Evolutionary conservation across 1,140 invertebrate genomes (phyloP).

Genomic region (Mercenaria mercenaria): DNA sequence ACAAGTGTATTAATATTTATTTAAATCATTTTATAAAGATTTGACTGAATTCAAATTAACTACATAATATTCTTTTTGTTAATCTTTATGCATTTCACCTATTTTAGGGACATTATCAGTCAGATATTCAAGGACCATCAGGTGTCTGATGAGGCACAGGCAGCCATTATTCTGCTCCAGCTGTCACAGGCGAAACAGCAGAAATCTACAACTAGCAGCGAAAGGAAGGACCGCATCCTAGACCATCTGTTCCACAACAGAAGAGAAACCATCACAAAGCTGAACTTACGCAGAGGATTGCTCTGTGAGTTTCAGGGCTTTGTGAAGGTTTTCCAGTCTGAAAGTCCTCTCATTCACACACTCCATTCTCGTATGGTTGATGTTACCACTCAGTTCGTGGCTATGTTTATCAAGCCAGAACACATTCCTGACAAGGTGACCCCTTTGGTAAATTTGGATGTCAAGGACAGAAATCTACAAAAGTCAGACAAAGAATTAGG

Average conservation of each 20-base stretch:
- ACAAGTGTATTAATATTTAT: no score
- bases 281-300: background rate
- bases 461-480: conserved; percentile 37
- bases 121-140: conserved; percentile 12
- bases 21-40: no score
- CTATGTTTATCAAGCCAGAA: conserved; percentile 50
- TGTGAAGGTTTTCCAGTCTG: conserved; percentile 16
- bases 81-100: no score
- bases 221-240: conserved; percentile 31
- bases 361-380: background rate
- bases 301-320: background rate
- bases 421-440: conserved; percentile 43
- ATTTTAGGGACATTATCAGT: background rate
- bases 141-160: conserved; percentile 47
- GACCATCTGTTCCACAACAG: background rate
- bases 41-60: no score
- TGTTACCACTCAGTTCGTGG: background rate
- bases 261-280: background rate
- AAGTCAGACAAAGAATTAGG: conserved; percentile 25
- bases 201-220: conserved; percentile 25
- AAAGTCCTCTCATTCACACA: conserved; percentile 26
- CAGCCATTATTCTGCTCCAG: conserved; percentile 32
- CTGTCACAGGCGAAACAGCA: conserved; percentile 13
- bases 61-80: no score
- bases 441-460: conserved; percentile 42